A percentile compares a stretch with the other conserved stretches of the same genome.
These are phyloP conservation scores for Pseudobourletiella spinata DNA, from an alignment of 1,140 invertebrate species.

Conservation along the genomic window DNA sequence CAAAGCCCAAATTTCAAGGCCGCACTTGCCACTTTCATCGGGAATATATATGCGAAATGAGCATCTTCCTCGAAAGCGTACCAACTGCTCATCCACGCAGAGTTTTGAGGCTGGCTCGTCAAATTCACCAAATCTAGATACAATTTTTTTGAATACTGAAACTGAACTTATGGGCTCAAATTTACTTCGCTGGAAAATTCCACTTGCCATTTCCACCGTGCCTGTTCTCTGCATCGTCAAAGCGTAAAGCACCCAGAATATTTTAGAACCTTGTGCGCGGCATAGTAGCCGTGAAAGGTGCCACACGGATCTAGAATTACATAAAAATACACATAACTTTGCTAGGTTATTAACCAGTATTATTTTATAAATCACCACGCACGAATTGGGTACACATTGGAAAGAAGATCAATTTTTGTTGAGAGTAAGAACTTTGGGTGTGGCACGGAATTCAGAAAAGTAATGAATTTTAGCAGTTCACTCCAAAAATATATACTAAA, in stretches of 20 bases:
- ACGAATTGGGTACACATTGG: no score
- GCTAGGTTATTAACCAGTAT: no score
- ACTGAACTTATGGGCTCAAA: background rate
- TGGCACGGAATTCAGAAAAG: no score
- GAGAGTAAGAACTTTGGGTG: no score
- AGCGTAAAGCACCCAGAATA: background rate
- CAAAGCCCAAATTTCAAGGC: slow-evolving; percentile 31
- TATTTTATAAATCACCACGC: no score
- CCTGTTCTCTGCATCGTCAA: background rate
- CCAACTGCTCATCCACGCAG: background rate
- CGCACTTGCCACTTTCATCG: slow-evolving; percentile 38
- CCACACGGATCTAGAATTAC: background rate
- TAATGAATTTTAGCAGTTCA: no score
- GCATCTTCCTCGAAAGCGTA: slow-evolving; percentile 33
- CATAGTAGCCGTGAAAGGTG: background rate
- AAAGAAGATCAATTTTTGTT: no score
- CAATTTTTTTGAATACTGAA: background rate
- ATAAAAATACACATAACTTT: background rate
- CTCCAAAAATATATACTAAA: no score
- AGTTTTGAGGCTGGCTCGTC: background rate
- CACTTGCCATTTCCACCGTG: background rate
- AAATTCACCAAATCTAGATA: background rate
- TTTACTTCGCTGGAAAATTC: background rate
- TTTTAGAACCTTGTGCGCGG: background rate
- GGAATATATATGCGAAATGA: slow-evolving; percentile 39